A percentile compares a stretch with the other conserved stretches of the same genome.
These are phyloP conservation scores for Grapholita molesta DNA, from an alignment of 1,140 invertebrate genomes.

Conservation along the genomic window DNA sequence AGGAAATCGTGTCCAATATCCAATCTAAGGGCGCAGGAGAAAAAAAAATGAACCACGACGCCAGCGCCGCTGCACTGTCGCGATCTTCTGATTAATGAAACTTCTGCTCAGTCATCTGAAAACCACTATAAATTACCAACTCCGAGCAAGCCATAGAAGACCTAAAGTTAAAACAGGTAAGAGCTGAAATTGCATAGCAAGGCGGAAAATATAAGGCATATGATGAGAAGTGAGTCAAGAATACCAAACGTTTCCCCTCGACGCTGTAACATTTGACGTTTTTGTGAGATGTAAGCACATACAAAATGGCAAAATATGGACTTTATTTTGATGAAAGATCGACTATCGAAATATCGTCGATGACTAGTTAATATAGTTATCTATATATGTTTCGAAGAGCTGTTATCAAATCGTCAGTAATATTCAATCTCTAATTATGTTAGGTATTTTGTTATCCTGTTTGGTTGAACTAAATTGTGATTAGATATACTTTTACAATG, in stretches of 20 bases:
- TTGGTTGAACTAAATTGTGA: conserved; percentile 27
- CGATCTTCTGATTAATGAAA: conserved; percentile 74
- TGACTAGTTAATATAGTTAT: no score
- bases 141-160: conserved; percentile 20
- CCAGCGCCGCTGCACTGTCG: conserved; percentile 70
- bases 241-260: conserved; percentile 75
- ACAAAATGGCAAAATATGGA: conserved; percentile 73
- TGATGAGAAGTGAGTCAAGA: conserved; percentile 34
- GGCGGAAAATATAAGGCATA: conserved; percentile 19
- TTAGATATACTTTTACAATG: no score
- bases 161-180: conserved; percentile 20
- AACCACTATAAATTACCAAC: conserved; percentile 38
- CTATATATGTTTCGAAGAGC: not conserved
- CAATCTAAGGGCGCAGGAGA: conserved; percentile 71
- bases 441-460: not conserved
- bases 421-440: not conserved
- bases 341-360: not conserved
- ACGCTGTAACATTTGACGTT: conserved; percentile 75
- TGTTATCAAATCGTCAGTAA: not conserved
- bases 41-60: conserved; percentile 72
- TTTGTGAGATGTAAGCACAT: conserved; percentile 69
- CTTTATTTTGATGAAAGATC: conserved; percentile 12
- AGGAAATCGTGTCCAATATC: conserved; percentile 75
- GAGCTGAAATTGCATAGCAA: conserved; percentile 10
- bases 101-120: conserved; percentile 58